Conservation (phyloP, 2,888 invertebrate species). For the Ennomos fuscantarius region DNA sequence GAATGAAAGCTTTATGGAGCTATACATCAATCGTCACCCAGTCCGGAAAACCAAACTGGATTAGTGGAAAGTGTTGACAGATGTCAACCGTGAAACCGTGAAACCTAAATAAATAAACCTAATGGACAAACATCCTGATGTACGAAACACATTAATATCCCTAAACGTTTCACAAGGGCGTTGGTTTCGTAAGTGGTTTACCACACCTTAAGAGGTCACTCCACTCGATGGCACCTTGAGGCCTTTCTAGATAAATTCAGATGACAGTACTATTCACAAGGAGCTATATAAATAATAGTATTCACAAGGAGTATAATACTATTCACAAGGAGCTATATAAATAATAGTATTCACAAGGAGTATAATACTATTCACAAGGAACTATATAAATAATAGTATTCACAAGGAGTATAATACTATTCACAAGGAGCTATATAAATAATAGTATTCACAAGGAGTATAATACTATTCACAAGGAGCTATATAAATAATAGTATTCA, state of each 20-base stretch:
- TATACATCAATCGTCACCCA: too few species aligned
- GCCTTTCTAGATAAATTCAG: conserved; percentile 14
- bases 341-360: conserved; percentile 8
- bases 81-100: neutral
- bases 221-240: conserved; percentile 15
- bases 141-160: neutral
- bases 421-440: conserved; percentile 8
- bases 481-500: too few species aligned
- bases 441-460: conserved; percentile 8
- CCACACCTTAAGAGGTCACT: conserved; percentile 15
- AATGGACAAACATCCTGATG: conserved; percentile 1
- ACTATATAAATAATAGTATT: too few species aligned
- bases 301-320: conserved; percentile 9
- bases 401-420: conserved; percentile 9
- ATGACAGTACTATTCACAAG: conserved; percentile 13
- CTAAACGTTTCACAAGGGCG: conserved; percentile 16
- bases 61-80: neutral
- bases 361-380: conserved; percentile 9
- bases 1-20: too few species aligned
- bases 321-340: conserved; percentile 9
- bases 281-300: conserved; percentile 4
- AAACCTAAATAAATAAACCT: conserved; percentile 1
- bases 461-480: conserved; percentile 8
- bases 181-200: conserved; percentile 15
- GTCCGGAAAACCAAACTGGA: too few species aligned